Evolutionary conservation across 2,888 invertebrate genomes (phyloP).

Genomic region (Phaonia tiefii): DNA sequence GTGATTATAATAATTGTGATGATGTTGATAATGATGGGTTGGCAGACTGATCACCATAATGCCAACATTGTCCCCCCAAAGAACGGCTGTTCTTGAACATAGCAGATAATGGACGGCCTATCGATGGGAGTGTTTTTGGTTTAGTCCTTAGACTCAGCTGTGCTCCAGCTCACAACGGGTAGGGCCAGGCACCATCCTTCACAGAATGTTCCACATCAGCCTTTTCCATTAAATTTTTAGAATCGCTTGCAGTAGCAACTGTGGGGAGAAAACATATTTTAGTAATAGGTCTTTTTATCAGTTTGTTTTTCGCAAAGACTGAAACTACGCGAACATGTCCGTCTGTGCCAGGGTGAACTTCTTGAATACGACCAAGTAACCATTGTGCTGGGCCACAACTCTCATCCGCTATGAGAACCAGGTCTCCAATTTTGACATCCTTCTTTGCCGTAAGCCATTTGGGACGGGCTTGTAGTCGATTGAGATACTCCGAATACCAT

Average conservation of each 20-base stretch:
- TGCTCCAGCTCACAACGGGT: conserved; percentile 45
- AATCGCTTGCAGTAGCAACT: neutral
- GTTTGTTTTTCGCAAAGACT: conserved; percentile 36
- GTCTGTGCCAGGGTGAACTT: conserved; percentile 55
- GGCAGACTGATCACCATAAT: too few species aligned
- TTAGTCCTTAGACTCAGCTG: conserved; percentile 30
- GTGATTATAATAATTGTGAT: neutral
- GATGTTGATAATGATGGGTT: too few species aligned
- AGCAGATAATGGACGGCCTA: conserved; percentile 28
- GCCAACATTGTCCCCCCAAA: neutral
- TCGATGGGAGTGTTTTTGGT: conserved; percentile 54
- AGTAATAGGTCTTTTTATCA: conserved; percentile 45
- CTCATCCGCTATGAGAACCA: conserved; percentile 53
- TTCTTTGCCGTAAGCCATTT: conserved; percentile 24
- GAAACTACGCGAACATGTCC: conserved; percentile 48
- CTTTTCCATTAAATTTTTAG: conserved; percentile 50
- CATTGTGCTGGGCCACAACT: conserved; percentile 46
- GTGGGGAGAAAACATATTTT: conserved; percentile 26
- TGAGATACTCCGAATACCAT: conserved; percentile 34
- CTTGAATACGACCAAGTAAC: conserved; percentile 35
- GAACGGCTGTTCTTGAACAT: conserved; percentile 37
- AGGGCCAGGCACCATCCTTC: neutral
- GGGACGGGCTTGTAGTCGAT: conserved; percentile 21
- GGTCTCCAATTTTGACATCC: conserved; percentile 47
- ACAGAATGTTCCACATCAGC: conserved; percentile 28